Conservation (phyloP, 1,140 invertebrate genomes). For the Pissodes strobi region DNA sequence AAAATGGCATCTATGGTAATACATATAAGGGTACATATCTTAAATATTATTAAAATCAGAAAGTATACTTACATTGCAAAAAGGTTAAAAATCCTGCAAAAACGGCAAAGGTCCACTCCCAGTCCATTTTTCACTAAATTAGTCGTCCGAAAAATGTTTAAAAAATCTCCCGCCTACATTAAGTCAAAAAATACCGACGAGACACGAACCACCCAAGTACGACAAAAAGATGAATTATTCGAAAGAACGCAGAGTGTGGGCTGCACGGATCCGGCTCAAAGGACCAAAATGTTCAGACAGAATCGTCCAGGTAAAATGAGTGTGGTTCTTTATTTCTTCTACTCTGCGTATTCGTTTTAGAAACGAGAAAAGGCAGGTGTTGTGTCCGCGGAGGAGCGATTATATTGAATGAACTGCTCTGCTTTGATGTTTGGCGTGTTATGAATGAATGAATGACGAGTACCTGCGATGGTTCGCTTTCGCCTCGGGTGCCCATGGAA, state of each 20-base stretch:
- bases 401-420: conserved; percentile 30
- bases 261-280: no score
- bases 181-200: conserved; percentile 5
- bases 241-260: conserved; percentile 19
- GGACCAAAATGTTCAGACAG: conserved; percentile 11
- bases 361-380: conserved; percentile 28
- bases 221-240: conserved; percentile 9
- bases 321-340: not conserved
- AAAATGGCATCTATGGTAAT: no score
- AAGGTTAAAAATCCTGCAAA: conserved; percentile 4
- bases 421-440: conserved; percentile 21
- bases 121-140: conserved; percentile 8
- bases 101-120: not conserved
- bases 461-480: conserved; percentile 21
- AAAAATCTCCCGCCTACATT: conserved; percentile 16
- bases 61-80: conserved; percentile 20
- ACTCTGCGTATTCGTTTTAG: conserved; percentile 7
- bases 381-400: not conserved
- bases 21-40: no score
- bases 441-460: conserved; percentile 29
- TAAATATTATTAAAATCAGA: no score
- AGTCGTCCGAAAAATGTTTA: not conserved
- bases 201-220: conserved; percentile 12
- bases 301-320: not conserved
- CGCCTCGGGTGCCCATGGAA: conserved; percentile 14